Evolutionary conservation across 1,140 invertebrate species (phyloP), one percentile per base, ranked within the genome.

Genomic region (Littorina saxatilis): DNA sequence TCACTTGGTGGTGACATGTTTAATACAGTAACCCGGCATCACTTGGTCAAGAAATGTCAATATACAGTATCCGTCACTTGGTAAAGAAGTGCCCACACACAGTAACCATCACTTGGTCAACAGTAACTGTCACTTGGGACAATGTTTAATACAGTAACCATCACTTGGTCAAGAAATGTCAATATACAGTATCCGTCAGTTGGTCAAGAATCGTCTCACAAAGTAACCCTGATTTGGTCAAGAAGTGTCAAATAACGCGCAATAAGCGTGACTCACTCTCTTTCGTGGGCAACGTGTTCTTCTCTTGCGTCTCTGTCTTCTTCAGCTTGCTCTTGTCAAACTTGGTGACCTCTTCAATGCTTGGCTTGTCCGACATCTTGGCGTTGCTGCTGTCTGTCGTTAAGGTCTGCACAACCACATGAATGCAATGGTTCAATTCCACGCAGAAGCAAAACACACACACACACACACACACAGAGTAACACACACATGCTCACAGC

Each of bases 241-340:
- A 23, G 58, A 7, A 23, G 27, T 11, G 4, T 61, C 7, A 61
- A 23, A 61, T 9, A 61, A 23, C 9, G 58, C 20, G 58, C 7
- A 11, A 61, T n/a, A n/a, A n/a, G 29, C 40, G 39, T 15, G 61
- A 85, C 89, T 93, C 94, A 99, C 97, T 97, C 94, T 97, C 96
- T 95, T 98, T 97, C 91, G 97, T 97, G 66, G 98, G 98, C 87
- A 99, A 94, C 63, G 96, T 95, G 92, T 98, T 97, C 92, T 99
- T 99, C 91, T 98, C 97, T 88, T 96, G 94, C 47, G 97, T 98
- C 92, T 97, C 96, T 35, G 97, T 96, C 90, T 97, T 97, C 93
- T 98, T 98, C 91, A 99, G 93, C 82, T 92, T 89, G 76, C 72
- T 82, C 74, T 92, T 89, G 84, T 91, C 88, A 84, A 93, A 93